Evolutionary conservation across 2,888 invertebrate genomes (phyloP).

Genomic region (Agonopterix subpropinquella): DNA sequence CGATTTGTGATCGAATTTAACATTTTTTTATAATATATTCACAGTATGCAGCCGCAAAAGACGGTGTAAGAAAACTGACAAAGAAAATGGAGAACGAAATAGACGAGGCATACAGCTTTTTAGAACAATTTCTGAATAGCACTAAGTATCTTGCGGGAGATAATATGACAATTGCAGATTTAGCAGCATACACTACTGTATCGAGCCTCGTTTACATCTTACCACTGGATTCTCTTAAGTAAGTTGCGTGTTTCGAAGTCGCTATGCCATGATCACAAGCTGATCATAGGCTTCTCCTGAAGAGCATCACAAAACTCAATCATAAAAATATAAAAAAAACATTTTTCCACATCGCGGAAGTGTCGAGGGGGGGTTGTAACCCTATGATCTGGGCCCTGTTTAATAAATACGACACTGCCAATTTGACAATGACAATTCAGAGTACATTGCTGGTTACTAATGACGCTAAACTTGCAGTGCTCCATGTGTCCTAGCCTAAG

Average conservation of each 20-base stretch:
- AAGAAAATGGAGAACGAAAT: conserved; percentile 34
- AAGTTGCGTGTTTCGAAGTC: conserved; percentile 8
- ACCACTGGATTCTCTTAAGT: conserved; percentile 34
- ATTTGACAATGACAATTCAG: no score
- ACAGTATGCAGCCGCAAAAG: conserved; percentile 20
- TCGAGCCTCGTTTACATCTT: conserved; percentile 30
- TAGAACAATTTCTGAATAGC: conserved; percentile 51
- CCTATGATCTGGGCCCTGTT: no score
- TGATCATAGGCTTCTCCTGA: neutral
- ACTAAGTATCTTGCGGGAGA: conserved; percentile 59
- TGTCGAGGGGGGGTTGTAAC: no score
- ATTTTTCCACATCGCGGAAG: no score
- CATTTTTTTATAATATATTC: neutral
- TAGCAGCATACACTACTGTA: conserved; percentile 49
- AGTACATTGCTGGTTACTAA: no score
- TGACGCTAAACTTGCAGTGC: no score
- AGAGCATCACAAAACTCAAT: neutral
- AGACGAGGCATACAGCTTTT: conserved; percentile 43
- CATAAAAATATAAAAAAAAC: no score
- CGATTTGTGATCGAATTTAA: no score
- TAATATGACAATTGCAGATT: conserved; percentile 62
- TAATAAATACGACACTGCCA: no score
- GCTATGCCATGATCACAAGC: neutral
- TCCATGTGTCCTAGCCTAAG: no score
- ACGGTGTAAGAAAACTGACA: conserved; percentile 28